These are phyloP conservation scores for Drosophila cardini DNA, from an alignment of 1,140 invertebrate species.

Conservation along the genomic window DNA sequence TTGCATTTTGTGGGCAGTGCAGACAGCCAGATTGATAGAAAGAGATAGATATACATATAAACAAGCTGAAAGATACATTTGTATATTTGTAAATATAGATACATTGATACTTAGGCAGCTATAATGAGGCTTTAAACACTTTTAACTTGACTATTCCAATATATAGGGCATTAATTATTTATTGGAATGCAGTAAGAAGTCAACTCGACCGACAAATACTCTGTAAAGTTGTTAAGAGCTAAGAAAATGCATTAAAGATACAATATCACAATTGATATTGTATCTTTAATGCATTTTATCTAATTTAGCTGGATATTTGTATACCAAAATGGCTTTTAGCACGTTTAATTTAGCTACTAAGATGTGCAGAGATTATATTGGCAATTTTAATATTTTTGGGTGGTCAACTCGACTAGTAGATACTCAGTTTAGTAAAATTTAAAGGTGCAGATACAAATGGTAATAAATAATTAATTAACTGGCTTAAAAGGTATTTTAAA, in stretches of 20 bases:
- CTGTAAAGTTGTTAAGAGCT: not conserved
- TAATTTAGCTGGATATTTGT: no score
- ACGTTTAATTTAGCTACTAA: not conserved
- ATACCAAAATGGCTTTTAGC: conserved; percentile 2
- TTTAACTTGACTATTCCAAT: conserved; percentile 48
- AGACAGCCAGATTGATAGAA: conserved; percentile 49
- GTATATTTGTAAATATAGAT: conserved; percentile 8
- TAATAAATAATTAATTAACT: no score
- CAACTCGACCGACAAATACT: conserved; percentile 4
- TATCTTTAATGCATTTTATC: no score
- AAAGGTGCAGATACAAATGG: not conserved
- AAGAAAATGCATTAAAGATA: not conserved
- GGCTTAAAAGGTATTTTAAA: no score
- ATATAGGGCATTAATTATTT: conserved; percentile 55
- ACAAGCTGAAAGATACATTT: conserved; percentile 9
- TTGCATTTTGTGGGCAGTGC: conserved; percentile 78
- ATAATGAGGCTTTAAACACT: conserved; percentile 59
- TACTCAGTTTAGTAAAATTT: not conserved
- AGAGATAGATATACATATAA: conserved; percentile 13
- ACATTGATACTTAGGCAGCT: conserved; percentile 16
- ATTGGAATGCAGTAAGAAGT: conserved; percentile 23
- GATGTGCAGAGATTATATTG: no score
- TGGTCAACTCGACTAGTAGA: not conserved
- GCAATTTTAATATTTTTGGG: no score
- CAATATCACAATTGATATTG: no score